Base-by-base conservation (phyloP, 2,888 invertebrate species). In the Geotrupes spiniger region DNA sequence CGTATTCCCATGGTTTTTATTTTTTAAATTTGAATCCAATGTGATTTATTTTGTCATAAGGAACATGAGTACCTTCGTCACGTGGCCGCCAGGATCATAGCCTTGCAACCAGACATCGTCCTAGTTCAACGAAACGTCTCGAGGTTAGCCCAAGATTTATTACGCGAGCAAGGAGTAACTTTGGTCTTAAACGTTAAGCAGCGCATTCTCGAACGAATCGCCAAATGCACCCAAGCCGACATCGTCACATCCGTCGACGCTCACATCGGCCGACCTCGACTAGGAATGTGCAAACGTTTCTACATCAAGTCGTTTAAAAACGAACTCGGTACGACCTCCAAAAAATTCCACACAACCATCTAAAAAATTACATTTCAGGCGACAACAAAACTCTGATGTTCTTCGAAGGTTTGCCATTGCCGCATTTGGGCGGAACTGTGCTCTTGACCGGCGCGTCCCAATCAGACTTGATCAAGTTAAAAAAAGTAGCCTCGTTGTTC, bases 91-190 rank as follows among this genome's bases (percentile, higher is more conserved):
- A 83, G 95, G 60, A 91, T 97, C 40, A 81, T 84, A 21, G 85
- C 89, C 10, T 79, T 94, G 48, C 83, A 85, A 27, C 95, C 98
- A 0, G 84, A 89, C 63, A 81, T 98, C 17, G 87, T 99, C 17
- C 74, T 99, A 27, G 95, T 95, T 0, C 91, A 93, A 65, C 89
- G 92, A 57, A 86, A 87, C 40, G 94, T 93, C 5, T 86, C 89
- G 60, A 88, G 78, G 66, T 79, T 59, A 29, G 97, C 97, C 8
- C 93, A 94, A 74, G 91, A 94, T 63, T 83, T 89, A 65, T 76
- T 98, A 42, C 78, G 89, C 51, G 79, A 81, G 63, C 79, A 81
- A 46, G 87, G 87, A 25, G 87, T 95, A n/a, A 92, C 94, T 0
- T 77, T 98, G 8, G 88, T 94, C 0, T 76, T 89, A 37, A 91